Conservation (phyloP, 92 coral and sea anemone species). For the Actinernus sp. region DNA sequence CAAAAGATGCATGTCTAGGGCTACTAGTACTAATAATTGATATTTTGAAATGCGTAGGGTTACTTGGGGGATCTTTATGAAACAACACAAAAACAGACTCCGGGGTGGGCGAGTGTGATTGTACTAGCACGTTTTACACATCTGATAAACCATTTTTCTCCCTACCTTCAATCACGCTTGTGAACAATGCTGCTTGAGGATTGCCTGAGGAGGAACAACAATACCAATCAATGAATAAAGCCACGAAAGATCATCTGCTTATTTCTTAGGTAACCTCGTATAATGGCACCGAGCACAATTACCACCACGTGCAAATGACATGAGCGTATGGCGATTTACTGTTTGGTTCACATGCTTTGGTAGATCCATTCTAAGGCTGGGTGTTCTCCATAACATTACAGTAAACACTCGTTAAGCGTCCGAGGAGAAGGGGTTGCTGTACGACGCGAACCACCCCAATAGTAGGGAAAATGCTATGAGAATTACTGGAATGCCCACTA, state of each 20-base stretch:
- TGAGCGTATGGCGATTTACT: slow-evolving; percentile 30
- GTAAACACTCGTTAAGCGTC: too few relatives aligned
- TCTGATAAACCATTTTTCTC: slow-evolving; percentile 78
- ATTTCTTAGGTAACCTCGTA: slow-evolving; percentile 80
- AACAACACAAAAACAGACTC: slow-evolving; percentile 64
- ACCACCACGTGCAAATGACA: slow-evolving; percentile 36
- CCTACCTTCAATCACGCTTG: slow-evolving; percentile 47
- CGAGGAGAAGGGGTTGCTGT: too few relatives aligned
- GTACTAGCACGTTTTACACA: slow-evolving; percentile 79
- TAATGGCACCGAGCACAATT: slow-evolving; percentile 66
- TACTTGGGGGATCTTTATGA: slow-evolving; percentile 46
- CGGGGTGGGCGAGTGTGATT: slow-evolving; percentile 66
- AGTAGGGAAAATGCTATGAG: too few relatives aligned
- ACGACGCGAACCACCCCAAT: too few relatives aligned
- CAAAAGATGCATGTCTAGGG: slow-evolving; percentile 94
- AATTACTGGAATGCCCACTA: too few relatives aligned
- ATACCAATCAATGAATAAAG: slow-evolving; percentile 82
- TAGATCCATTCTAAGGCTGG: too few relatives aligned
- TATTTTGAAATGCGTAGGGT: slow-evolving; percentile 70
- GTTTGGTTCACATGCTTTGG: slow-evolving; percentile 46
- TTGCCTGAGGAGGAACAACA: slow-evolving; percentile 69
- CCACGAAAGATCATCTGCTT: slow-evolving; percentile 64
- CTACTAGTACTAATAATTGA: slow-evolving; percentile 83
- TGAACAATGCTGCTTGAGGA: slow-evolving; percentile 80
- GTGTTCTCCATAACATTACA: too few relatives aligned